Conservation (phyloP, 2,113 vertebrate genomes). For the Bucco capensis region DNA sequence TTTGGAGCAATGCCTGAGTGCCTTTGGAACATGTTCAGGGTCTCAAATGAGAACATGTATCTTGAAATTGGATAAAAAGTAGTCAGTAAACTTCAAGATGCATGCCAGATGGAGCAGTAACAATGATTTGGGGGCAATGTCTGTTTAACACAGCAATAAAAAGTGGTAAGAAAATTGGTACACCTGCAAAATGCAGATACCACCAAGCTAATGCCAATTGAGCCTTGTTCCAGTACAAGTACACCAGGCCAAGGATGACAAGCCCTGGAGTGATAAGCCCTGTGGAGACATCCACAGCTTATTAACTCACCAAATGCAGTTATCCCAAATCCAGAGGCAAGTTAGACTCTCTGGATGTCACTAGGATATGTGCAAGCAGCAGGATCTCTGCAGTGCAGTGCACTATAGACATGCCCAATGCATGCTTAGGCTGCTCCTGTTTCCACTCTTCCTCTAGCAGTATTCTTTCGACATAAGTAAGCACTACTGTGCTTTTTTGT, state of each 20-base stretch:
- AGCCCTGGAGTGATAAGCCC: neutral
- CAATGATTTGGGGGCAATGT: neutral
- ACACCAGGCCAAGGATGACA: neutral
- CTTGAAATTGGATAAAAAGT: conserved; percentile 28
- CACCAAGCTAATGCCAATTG: neutral
- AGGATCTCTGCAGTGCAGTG: neutral
- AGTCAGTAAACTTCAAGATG: neutral
- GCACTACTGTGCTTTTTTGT: neutral
- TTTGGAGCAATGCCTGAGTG: conserved; percentile 1
- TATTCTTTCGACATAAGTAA: neutral
- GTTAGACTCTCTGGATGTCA: neutral
- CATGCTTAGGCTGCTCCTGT: neutral
- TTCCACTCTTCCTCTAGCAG: neutral
- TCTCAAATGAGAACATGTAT: neutral
- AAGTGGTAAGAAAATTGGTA: neutral
- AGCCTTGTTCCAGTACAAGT: neutral
- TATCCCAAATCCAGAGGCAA: neutral
- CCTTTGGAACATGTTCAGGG: neutral
- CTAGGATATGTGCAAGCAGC: neutral
- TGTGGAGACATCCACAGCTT: neutral
- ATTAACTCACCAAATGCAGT: neutral
- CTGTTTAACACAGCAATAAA: neutral
- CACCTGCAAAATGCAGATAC: conserved; percentile 3
- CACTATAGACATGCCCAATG: neutral
- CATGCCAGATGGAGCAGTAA: neutral